Evolutionary conservation across 2,888 invertebrate genomes (phyloP), one percentile per base, ranked within the genome.

Genomic region (Punctoribates punctum): DNA sequence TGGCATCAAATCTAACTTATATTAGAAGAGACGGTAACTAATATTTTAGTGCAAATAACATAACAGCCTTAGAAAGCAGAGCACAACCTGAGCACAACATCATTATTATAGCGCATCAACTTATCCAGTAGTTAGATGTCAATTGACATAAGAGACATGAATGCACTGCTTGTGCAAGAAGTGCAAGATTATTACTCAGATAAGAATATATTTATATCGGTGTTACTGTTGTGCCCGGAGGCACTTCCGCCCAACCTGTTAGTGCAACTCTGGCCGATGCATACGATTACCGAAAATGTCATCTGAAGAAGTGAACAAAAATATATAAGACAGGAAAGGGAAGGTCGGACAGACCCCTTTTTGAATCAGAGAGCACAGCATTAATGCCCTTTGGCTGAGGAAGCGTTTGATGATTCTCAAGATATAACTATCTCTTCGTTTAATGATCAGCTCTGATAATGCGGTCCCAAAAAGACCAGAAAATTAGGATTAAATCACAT

Each of bases 381-480:
- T 65, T 65, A 65, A 65, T 65, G 65, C 65, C 65, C 65, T 65
- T 65, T 65, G 65, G 65, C 65, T 65, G 29, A 65, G 65, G 65
- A 65, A 65, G 65, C 65, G 34, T 65, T 65, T 65, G 65, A 65
- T 65, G 65, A 15, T 29, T 34, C 34, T 20, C 34, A 34, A 65
- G 65, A 65, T 65, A 65, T 65, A 17, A 65, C 17, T 65, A 65
- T 65, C 13, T 27, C 34, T 15, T 11, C 9, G 23, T 23, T 6
- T 60, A 60, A 60, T 60, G 60, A 60, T 60, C 60, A 60, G 4
- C 25, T 60, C 15, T 60, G 60, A 60, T 60, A 25, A 60, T 60
- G 60, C 17, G 60, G 23, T 60, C 60, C 27, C 25, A 60, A 60
- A 60, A 60, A 60, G 60, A 60, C 23, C 27, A 25, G 60, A 65